Evolutionary conservation across 2,797 vertebrate genomes (phyloP).

Genomic region (Myripristis murdjan): DNA sequence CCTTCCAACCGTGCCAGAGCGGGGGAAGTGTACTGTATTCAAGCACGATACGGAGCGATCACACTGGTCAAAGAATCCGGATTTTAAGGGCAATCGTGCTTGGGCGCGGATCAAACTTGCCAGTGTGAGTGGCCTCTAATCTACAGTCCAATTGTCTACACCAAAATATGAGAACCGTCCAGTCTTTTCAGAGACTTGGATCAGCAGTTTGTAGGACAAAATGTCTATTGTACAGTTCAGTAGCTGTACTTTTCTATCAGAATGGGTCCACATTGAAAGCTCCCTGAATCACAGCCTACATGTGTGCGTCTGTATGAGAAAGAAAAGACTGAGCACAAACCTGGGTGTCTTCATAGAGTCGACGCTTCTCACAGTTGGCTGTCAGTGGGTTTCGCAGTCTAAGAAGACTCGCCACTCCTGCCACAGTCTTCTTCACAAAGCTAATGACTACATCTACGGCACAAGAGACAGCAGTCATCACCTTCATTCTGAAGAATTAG

Average conservation of each 20-base stretch:
- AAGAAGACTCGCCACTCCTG: slow-evolving; percentile 82
- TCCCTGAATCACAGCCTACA: neutral
- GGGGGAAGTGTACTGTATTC: no score
- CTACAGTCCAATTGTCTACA: neutral
- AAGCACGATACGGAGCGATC: no score
- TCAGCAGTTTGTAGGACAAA: neutral
- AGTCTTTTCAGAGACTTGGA: no score
- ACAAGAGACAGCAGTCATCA: slow-evolving; percentile 12
- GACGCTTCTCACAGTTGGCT: slow-evolving; percentile 47
- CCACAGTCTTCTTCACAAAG: slow-evolving; percentile 86
- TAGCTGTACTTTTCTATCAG: neutral
- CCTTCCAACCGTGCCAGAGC: no score
- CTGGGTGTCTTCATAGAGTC: slow-evolving; percentile 65
- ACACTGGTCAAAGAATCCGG: no score
- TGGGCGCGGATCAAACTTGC: no score
- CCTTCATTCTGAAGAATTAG: no score
- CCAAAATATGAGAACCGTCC: no score
- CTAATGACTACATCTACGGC: slow-evolving; percentile 83
- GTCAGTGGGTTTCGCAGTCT: slow-evolving; percentile 65
- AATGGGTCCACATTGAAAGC: neutral
- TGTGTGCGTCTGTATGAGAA: neutral
- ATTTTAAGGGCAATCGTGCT: no score
- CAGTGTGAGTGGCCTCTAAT: no score
- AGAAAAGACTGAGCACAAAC: slow-evolving; percentile 35
- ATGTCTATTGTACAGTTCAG: neutral